Base-by-base conservation (phyloP, 2,797 vertebrate genomes). In the Micropoecilia bifurca region DNA sequence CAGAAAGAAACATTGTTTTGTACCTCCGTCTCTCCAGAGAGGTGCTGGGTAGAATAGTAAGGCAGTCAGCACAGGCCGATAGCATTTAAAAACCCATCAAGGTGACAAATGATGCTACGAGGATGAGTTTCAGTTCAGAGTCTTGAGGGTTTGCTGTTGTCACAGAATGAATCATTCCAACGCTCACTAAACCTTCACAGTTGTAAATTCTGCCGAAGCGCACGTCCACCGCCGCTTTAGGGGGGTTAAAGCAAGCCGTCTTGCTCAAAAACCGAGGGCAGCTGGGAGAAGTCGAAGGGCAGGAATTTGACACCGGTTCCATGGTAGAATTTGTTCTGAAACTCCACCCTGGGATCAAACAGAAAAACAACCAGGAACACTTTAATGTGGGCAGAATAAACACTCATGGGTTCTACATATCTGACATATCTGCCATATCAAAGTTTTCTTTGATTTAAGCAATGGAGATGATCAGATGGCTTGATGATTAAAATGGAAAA, bases 261-360 rank as follows among this genome's bases (percentile, higher is more conserved):
- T 81, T 96, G 95, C 83, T 96, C 96, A 63, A 96, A 95, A 78
- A 94, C 84, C 2, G 95, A 96, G 75, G 96, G 95, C 82, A 96
- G 90, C 7, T 95, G 95, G 53, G 95, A 94, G 89, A 99, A 99
- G 84, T 97, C 97, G 78, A 99, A 99, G 81, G 98, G 98, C 12
- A 95, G 89, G 83, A 99, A 99, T 93, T 98, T 99, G 91, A 98
- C 94, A 72, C 98, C 98, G 39, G 95, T 95, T 48, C 98, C 98
- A 0, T 96, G 93, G 87, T 99, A 99, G 96, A 99, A 99, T 84
- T 99, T 99, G 94, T 97, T 99, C 95, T 99, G 98, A 94, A 99
- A 99, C 95, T 99, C 98, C 93, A 99, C 98, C 98, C 98, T 99
- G 90, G 74, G 85, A 87, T 63, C 1, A 83, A 80, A 76, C 0